Evolutionary conservation across 2,113 vertebrate genomes (phyloP).

Genomic region (Haplochromis burtoni): DNA sequence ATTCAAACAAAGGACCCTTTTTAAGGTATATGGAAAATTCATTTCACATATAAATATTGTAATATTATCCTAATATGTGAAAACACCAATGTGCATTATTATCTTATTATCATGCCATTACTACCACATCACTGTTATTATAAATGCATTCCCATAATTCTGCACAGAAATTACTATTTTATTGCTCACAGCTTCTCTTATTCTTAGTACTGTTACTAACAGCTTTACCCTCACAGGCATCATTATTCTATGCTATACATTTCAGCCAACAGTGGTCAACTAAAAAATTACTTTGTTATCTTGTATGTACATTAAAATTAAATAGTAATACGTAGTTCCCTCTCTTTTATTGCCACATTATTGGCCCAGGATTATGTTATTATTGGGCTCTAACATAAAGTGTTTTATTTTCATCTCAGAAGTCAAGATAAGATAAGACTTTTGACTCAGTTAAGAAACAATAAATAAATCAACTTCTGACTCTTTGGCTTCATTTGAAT

Average conservation of each 20-base stretch:
- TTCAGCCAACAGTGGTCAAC: not conserved
- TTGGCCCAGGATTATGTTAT: not conserved
- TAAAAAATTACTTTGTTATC: not conserved
- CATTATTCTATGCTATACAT: not conserved
- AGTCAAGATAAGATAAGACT: not conserved
- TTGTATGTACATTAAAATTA: not conserved
- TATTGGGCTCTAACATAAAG: not conserved
- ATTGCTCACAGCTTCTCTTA: not conserved
- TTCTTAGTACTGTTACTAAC: not conserved
- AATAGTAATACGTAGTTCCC: not conserved
- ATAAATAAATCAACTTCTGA: not conserved
- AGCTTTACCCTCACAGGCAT: not conserved
- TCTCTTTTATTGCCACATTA: not conserved
- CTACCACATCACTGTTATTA: not conserved
- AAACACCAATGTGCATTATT: not conserved
- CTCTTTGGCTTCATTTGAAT: not conserved
- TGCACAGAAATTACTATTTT: not conserved
- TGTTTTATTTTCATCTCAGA: not conserved
- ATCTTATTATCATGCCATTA: not conserved
- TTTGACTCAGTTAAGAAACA: not conserved
- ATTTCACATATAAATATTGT: not conserved
- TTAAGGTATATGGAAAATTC: not conserved
- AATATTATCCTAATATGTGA: not conserved
- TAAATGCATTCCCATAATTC: not conserved
- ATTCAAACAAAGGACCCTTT: not conserved